Base-by-base conservation (phyloP, 1,140 invertebrate genomes). In the Paracyclopina nana region DNA sequence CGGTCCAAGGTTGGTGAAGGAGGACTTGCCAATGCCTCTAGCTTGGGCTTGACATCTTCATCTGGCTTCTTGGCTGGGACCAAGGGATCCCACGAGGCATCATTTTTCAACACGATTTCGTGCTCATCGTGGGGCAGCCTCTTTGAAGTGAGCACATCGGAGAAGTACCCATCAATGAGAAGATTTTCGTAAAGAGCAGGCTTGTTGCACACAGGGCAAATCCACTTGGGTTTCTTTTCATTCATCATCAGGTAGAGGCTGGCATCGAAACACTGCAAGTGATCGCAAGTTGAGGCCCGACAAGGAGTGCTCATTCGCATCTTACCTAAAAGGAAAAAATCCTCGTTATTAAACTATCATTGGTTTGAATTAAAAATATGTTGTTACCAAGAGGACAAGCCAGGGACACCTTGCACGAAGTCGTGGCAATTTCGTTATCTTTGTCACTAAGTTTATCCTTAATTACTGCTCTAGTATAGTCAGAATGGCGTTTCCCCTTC, bases 371-470 rank as follows among this genome's bases (percentile, higher is more conserved):
- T 29, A 28, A 28, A 26, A 31, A 2, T 48, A 11, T 6, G 8
- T 22, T 18, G 69, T 94, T 94, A 42, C 87, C 87, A 29, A 97
- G 66, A 29, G 91, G 82, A 70, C 87, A 90, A 48, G 56, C 55
- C n/a, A 95, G 67, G 0, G 90, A 94, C 6, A 94, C 87, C 51
- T 83, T 74, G 0, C 96, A 67, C 50, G 81, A 84, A 0, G 88
- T 95, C 3, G 88, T 92, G 1, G 87, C 85, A 57, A 96, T 91
- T 68, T 94, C 90, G 67, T 78, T 80, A 63, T 95, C 90, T 34
- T 79, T 79, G 40, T 90, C 83, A 16, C 77, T 77, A 29, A 95
- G 63, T 63, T 92, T 94, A 60, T 92, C 86, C 69, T 90, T 92
- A 55, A 94, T 91, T 50, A 91, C 66, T 50, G 80, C 83, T 60